phyloP scores from a whole-genome alignment of 2,113 vertebrate species.

The Siphamia tubifer region DNA sequence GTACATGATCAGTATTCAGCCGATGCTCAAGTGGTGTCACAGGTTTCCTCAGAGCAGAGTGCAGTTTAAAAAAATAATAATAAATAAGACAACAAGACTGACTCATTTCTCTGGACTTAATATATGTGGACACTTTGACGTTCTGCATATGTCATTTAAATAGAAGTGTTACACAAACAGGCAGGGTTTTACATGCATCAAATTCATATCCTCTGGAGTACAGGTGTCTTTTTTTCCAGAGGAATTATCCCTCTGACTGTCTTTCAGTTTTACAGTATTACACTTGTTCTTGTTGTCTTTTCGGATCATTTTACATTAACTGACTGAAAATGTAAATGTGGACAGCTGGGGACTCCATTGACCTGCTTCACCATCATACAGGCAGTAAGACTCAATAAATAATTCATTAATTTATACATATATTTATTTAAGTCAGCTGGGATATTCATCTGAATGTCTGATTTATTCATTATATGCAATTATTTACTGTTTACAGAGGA shows the following conservation, averaged over 20 bases:
- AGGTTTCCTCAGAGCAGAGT: slow-evolving; percentile 16
- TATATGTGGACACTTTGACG: slow-evolving; percentile 20
- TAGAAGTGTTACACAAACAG: not conserved
- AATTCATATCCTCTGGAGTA: not conserved
- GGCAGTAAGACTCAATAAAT: not conserved
- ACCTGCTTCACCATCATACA: not conserved
- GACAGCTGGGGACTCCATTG: not conserved
- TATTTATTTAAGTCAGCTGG: not conserved
- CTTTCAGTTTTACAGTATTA: not conserved
- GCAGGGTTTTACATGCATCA: not conserved
- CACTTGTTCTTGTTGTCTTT: not conserved
- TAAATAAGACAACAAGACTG: slow-evolving; percentile 13
- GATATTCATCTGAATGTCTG: too few relatives aligned
- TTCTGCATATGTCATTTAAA: not conserved
- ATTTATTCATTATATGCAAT: too few relatives aligned
- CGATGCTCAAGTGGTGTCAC: slow-evolving; percentile 16
- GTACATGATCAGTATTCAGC: slow-evolving; percentile 46
- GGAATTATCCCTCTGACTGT: not conserved
- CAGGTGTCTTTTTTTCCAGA: not conserved
- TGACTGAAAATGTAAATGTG: not conserved
- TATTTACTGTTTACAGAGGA: too few relatives aligned
- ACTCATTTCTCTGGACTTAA: slow-evolving; percentile 19
- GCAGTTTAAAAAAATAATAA: slow-evolving; percentile 35
- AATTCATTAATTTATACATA: not conserved
- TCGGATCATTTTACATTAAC: not conserved